Evolutionary conservation across 2,888 invertebrate species (phyloP), one percentile per base, ranked within the genome.

Genomic region (Gonocerus acuteangulatus): DNA sequence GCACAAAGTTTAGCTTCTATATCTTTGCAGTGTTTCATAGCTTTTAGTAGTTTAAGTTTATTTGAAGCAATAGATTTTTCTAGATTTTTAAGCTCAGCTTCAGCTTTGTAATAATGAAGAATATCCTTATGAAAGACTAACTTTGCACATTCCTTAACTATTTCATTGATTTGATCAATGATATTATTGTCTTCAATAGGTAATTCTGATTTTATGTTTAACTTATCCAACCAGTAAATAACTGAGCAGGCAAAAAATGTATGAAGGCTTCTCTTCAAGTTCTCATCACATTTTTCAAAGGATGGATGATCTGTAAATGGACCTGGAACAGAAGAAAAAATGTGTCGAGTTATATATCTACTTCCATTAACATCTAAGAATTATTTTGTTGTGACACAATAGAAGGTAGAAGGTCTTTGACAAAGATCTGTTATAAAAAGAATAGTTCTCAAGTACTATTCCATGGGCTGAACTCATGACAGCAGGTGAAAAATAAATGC

Each of bases 1-100:
- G 44, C 45, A 16, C 27, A 42, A 23, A 51, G 58, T 16, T 36
- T 36, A 21, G 62, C 64, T 18, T 64, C 64, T 22, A 64, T 62
- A 23, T 64, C 64, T 57, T 64, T 52, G 57, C 64, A 64, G 42
- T 45, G 62, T 56, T 64, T 64, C 54, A 62, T 60, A 0, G 52
- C 45, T 19, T 61, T 54, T 16, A 61, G 48, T n/a, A 62, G 49
- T 32, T 65, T 62, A 9, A 66, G 51, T 44, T 66, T 66, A 11
- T 59, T 44, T 13, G 52, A 42, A 44, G 66, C 61, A 15, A 66
- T 59, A 19, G 57, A 54, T 21, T 47, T 64, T 44, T 66, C 66
- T 2, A 64, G 47, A 13, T 57, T 56, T 39, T 66, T 66, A 11
- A 66, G 60, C 18, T 64, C 62, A 15, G 62, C 64, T 23, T 62